Percentiles rank a stretch among this genome's conserved stretches.
Evolutionary conservation across 2,888 invertebrate genomes (phyloP).

Genomic region (Trimorus sp.): DNA sequence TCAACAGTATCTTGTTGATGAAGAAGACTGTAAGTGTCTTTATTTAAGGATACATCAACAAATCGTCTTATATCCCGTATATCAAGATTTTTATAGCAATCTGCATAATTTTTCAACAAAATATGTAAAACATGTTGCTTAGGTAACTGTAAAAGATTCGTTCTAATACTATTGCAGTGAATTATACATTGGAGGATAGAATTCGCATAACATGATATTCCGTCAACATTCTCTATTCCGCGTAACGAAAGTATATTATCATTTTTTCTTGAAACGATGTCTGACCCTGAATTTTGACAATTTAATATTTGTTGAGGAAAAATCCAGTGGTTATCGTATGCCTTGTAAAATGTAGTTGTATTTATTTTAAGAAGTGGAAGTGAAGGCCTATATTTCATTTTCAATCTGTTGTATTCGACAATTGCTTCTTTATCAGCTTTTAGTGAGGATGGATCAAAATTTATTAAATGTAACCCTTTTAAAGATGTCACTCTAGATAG

Average conservation of each 20-base stretch:
- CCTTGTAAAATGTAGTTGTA: no score
- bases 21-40: no score
- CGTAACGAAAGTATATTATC: neutral
- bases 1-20: no score
- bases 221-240: constrained; percentile 17
- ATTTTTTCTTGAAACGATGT: neutral
- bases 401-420: no score
- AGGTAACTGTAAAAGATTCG: constrained; percentile 1
- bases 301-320: neutral
- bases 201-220: constrained; percentile 28
- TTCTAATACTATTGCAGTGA: constrained; percentile 12
- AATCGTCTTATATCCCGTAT: constrained; percentile 8
- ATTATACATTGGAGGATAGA: constrained; percentile 22
- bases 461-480: no score
- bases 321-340: no score
- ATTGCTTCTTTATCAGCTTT: no score
- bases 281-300: neutral
- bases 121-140: constrained; percentile 8
- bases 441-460: no score
- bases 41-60: neutral
- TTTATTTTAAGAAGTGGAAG: no score
- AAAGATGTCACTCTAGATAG: no score
- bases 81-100: neutral
- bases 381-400: no score
- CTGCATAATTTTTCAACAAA: constrained; percentile 4